Base-by-base conservation (phyloP, 2,888 invertebrate genomes). In the Empis livida region DNA sequence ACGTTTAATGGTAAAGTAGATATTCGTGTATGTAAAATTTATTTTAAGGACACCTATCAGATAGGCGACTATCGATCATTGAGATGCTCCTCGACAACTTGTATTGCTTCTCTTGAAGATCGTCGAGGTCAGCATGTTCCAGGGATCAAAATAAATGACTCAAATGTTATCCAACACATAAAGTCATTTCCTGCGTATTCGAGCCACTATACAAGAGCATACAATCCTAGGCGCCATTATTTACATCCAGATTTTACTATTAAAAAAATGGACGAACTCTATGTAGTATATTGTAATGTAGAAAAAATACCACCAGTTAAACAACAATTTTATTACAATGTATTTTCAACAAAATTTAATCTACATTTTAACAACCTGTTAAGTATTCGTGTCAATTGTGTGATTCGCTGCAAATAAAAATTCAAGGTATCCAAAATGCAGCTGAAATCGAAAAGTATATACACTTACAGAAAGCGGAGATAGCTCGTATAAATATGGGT, bases 261-360 rank as follows among this genome's bases (percentile, higher is more conserved):
- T 10, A 17, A 6, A 11, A 43, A 43, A 32, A 43, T 43, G 16
- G 16, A 43, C 32, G 2, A 43, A 11, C 17, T 42, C 3, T 43
- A 43, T 16, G 43, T 43, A 15, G 43, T 32, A 5, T 16, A 43
- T 15, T 43, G 43, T 43, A 9, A 32, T 10, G 37, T 17, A 2
- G n/a, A 35, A 37, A 1, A 44, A 37, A 37, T 20, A 35, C 37
- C 20, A 17, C 44, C 44, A 44, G 37, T 37, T 37, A 44, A 44
- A 23, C 5, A 20, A 37, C 37, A 44, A 23, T 44, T 9, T 37
- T 37, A 44, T 37, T 44, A 44, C n/a, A 37, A 23, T 37, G 30
- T 44, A 44, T 44, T 44, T 44, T 37, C 17, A n/a, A 44, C 39
- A 10, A 44, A 44, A 39, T 44, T 44, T 44, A 44, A 44, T 27